These are phyloP conservation scores for Macaca mulatta DNA, from an alignment of 2,113 vertebrate species.

Conservation along the genomic window DNA sequence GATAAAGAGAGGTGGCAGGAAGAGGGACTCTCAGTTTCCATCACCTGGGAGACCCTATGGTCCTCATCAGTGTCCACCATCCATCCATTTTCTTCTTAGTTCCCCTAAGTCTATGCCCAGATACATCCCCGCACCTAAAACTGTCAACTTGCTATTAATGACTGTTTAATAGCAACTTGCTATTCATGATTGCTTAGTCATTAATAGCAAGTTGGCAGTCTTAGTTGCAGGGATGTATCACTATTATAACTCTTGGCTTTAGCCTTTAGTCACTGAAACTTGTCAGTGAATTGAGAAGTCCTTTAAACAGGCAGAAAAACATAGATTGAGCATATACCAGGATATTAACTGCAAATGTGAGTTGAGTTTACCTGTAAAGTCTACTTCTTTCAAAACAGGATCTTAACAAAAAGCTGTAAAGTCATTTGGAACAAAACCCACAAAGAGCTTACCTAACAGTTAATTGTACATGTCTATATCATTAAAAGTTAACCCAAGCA, in stretches of 20 bases:
- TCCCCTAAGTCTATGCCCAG: background rate
- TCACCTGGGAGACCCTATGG: background rate
- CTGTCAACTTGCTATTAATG: background rate
- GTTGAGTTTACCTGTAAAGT: background rate
- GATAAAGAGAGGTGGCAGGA: background rate
- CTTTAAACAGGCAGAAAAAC: slow-evolving; percentile 30
- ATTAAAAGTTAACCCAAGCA: background rate
- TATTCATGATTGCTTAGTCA: background rate
- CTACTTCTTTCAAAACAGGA: slow-evolving; percentile 7
- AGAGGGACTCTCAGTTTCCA: background rate
- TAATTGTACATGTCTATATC: background rate
- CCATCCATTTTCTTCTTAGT: background rate
- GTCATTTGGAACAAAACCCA: background rate
- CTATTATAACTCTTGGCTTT: slow-evolving; percentile 32
- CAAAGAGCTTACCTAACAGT: background rate
- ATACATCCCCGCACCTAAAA: background rate
- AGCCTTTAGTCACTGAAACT: background rate
- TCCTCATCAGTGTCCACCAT: background rate
- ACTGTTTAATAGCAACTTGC: background rate
- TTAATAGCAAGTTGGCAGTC: too few relatives aligned
- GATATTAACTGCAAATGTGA: background rate
- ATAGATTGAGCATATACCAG: background rate
- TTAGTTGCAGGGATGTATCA: background rate
- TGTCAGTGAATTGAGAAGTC: background rate
- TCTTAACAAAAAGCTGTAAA: background rate